Percentiles rank a stretch among this genome's conserved stretches.
Evolutionary conservation across 2,113 vertebrate species (phyloP).

Genomic region (Candoia aspera): DNA sequence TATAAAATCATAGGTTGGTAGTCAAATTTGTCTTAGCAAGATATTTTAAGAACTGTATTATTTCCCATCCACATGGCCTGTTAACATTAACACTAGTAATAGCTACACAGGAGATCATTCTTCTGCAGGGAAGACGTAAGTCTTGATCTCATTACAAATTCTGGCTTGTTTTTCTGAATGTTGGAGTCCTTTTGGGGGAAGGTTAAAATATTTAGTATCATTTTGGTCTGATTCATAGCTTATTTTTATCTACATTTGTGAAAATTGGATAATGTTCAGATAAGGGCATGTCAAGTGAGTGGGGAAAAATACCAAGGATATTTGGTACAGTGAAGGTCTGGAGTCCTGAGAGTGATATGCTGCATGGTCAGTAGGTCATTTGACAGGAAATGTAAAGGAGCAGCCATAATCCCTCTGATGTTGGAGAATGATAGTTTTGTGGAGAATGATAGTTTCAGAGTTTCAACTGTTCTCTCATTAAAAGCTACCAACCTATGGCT

Average conservation of each 20-base stretch:
- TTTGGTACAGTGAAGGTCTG: not conserved
- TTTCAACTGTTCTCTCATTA: too few species aligned
- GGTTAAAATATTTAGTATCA: not conserved
- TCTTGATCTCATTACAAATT: slow-evolving; percentile 15
- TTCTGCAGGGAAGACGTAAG: slow-evolving; percentile 8
- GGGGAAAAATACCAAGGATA: not conserved
- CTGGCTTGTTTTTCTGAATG: slow-evolving; percentile 1
- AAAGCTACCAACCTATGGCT: too few species aligned
- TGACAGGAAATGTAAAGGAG: not conserved
- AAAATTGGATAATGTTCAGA: not conserved
- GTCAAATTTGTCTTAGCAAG: slow-evolving; percentile 6
- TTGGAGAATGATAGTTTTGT: not conserved
- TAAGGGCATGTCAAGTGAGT: not conserved
- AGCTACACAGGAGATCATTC: slow-evolving; percentile 6
- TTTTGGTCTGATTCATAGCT: not conserved
- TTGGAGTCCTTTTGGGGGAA: slow-evolving; percentile 12
- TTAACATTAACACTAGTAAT: slow-evolving; percentile 32
- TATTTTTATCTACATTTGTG: slow-evolving; percentile 12
- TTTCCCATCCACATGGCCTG: not conserved
- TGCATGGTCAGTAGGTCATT: not conserved
- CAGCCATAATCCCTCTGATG: not conserved
- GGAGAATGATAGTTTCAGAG: not conserved
- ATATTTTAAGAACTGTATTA: not conserved
- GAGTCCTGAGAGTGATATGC: not conserved
- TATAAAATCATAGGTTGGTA: not conserved